Base-by-base conservation (phyloP, 2,888 invertebrate species). In the Lasioglossum malachurum region DNA sequence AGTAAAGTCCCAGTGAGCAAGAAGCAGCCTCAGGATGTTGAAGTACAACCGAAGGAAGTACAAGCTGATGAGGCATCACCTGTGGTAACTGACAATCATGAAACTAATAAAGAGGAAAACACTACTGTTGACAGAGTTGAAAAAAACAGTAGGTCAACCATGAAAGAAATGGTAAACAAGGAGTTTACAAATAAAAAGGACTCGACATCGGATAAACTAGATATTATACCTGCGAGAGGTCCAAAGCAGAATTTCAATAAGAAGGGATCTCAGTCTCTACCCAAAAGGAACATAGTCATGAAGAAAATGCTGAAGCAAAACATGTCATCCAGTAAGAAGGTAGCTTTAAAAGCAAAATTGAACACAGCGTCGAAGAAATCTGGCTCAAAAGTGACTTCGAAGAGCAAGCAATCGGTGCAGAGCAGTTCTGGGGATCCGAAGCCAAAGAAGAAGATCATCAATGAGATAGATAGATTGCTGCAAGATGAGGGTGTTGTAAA, bases 401-500 rank as follows among this genome's bases (percentile, higher is more conserved):
- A 88, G 75, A 78, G 82, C 57, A 93, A 92, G 46, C 88, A 88
- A 44, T 64, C 84, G 14, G 81, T 83, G 76, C 91, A 92, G 1
- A 71, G 80, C 19, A 60, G 83, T 19, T 31, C 84, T 0, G 80
- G 78, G 23, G 94, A 94, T 14, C 38, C 84, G 19, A 94, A 93
- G 82, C 93, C 93, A 35, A 93, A 92, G 83, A 96, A 96, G 93
- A 96, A 96, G 88, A 96, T 96, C 90, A 95, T 97, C 82, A 96
- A 97, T 35, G 98, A 98, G 95, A 96, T 98, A 78, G 98, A 98
- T 92, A 97, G 96, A 84, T 95, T 98, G 77, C 95, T 98, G 85
- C 97, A 97, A 95, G 98, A 98, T 94, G 98, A 98, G 94, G 98
- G 98, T 1, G 98, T 98, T 4, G 97, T 98, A 2, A 98, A 98